These are phyloP conservation scores for Sphenopsis melanotis DNA, from an alignment of 2,797 vertebrate species.

Conservation along the genomic window DNA sequence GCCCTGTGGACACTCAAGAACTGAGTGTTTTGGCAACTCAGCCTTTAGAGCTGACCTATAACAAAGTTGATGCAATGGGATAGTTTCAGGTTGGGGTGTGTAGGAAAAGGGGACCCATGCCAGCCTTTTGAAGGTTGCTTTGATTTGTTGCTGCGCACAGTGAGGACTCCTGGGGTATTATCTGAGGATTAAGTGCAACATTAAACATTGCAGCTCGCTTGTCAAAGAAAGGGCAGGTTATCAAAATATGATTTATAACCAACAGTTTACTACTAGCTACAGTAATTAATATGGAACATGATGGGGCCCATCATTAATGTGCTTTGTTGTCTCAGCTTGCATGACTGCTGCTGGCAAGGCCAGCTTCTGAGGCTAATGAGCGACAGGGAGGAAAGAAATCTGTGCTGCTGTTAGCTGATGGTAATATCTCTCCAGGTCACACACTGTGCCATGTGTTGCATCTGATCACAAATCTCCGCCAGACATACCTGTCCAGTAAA, in stretches of 20 bases:
- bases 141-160: constrained; percentile 11
- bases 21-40: not conserved
- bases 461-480: constrained; percentile 33
- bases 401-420: constrained; percentile 16
- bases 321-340: constrained; percentile 42
- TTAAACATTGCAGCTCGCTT: constrained; percentile 37
- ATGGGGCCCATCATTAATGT: constrained; percentile 38
- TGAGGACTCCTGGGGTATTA: constrained; percentile 20
- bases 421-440: constrained; percentile 37
- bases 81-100: not conserved
- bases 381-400: constrained; percentile 35
- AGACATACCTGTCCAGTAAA: not conserved
- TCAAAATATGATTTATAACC: constrained; percentile 52
- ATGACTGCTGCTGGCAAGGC: constrained; percentile 50
- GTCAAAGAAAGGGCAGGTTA: constrained; percentile 50
- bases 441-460: not conserved
- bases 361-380: constrained; percentile 43
- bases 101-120: not conserved
- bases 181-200: constrained; percentile 50
- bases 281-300: constrained; percentile 42
- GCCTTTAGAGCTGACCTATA: not conserved
- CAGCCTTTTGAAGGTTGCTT: constrained; percentile 34
- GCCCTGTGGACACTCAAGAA: not conserved
- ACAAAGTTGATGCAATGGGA: not conserved
- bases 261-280: constrained; percentile 32